These are phyloP conservation scores for Polydesmus complanatus DNA, from an alignment of 2,888 invertebrate species.

Conservation along the genomic window DNA sequence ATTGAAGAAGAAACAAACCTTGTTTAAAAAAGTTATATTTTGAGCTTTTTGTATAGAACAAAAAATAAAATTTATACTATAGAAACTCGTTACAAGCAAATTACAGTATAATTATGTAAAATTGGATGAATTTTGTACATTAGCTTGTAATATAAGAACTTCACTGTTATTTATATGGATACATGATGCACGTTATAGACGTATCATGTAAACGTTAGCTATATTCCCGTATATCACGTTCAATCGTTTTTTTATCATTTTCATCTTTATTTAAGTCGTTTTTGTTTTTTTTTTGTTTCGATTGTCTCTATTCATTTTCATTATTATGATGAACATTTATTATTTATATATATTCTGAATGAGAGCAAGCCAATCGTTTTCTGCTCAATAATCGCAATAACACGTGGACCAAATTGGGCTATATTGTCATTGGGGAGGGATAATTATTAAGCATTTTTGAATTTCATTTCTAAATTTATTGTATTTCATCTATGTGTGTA, in stretches of 20 bases:
- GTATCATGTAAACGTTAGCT: background rate
- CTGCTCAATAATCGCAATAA: background rate
- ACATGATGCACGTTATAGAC: background rate
- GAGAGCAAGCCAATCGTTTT: background rate
- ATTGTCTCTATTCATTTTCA: background rate
- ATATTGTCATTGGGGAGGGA: background rate
- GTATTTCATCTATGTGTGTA: no score
- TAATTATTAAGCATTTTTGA: no score
- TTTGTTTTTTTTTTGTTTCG: background rate
- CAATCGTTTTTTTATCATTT: background rate
- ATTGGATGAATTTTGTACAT: background rate
- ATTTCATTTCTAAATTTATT: no score
- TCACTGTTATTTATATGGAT: background rate
- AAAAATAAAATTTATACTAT: background rate
- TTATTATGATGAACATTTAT: background rate
- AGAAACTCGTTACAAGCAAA: background rate
- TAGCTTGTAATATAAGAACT: background rate
- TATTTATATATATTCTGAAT: background rate
- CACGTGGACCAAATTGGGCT: background rate
- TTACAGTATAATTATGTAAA: background rate
- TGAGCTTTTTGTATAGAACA: background rate
- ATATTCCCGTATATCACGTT: background rate
- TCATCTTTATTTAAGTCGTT: background rate
- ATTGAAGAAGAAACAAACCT: no score
- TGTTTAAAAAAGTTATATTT: no score